Conservation (phyloP, 2,888 invertebrate species). For the Euclidia mi region DNA sequence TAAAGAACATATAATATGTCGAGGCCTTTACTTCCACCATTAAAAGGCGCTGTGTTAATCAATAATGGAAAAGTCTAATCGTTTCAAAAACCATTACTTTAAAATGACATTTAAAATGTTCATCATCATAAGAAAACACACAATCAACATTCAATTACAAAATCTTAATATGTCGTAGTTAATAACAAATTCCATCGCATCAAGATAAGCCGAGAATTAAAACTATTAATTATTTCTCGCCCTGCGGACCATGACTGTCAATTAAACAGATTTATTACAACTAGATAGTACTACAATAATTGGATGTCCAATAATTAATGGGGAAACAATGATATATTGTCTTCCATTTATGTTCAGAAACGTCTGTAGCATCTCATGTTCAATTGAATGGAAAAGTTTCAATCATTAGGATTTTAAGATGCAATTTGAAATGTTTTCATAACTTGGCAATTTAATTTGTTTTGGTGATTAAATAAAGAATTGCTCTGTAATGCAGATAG, state of each 20-base stretch:
- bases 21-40: no score
- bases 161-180: constrained; percentile 39
- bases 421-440: no score
- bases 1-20: no score
- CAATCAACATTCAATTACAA: constrained; percentile 45
- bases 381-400: no score
- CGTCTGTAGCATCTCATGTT: background rate
- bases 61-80: no score
- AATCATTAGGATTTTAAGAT: no score
- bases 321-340: constrained; percentile 19
- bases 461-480: no score
- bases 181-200: constrained; percentile 45
- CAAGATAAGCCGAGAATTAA: constrained; percentile 50
- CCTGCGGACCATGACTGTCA: constrained; percentile 54
- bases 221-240: constrained; percentile 59
- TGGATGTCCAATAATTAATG: constrained; percentile 50
- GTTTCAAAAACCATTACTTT: background rate
- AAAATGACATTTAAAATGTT: background rate
- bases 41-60: no score
- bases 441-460: no score
- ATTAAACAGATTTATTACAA: constrained; percentile 62
- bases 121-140: constrained; percentile 17
- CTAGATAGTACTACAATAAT: constrained; percentile 56
- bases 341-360: constrained; percentile 3
- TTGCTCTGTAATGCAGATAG: no score